Evolutionary conservation across 2,113 vertebrate genomes (phyloP).

Genomic region (Tauraco erythrolophus): DNA sequence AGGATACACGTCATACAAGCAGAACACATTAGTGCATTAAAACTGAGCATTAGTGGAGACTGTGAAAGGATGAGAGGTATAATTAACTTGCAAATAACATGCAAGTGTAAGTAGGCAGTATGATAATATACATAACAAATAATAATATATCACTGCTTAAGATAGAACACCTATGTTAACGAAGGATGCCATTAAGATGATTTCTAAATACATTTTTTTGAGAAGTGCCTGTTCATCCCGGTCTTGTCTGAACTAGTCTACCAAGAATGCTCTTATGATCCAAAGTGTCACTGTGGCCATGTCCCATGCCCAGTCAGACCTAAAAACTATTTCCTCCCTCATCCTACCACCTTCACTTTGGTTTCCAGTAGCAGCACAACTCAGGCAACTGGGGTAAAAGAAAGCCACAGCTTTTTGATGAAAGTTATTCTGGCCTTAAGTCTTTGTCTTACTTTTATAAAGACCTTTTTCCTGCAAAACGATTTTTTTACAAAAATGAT

Average conservation of each 20-base stretch:
- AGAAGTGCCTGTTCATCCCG: conserved; percentile 1
- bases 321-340: neutral
- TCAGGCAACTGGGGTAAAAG: neutral
- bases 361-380: neutral
- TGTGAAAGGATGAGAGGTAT: conserved; percentile 28
- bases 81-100: conserved; percentile 53
- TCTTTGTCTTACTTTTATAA: neutral
- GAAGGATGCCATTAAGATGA: conserved; percentile 5
- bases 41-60: conserved; percentile 37
- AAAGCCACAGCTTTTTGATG: neutral
- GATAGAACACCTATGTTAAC: conserved; percentile 23
- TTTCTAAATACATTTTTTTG: conserved; percentile 24
- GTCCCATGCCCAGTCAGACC: neutral
- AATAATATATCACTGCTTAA: conserved; percentile 8
- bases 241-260: neutral
- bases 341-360: neutral
- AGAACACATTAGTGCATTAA: conserved; percentile 18
- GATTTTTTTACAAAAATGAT: neutral
- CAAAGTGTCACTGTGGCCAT: neutral
- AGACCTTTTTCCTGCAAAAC: neutral
- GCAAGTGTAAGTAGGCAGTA: conserved; percentile 30
- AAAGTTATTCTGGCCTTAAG: neutral
- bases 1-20: conserved; percentile 1
- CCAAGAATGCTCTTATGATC: neutral
- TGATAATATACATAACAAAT: conserved; percentile 53